Conservation (phyloP, 37 sponge, comb jelly and placozoan genomes). For the Mnemiopsis leidyi region DNA sequence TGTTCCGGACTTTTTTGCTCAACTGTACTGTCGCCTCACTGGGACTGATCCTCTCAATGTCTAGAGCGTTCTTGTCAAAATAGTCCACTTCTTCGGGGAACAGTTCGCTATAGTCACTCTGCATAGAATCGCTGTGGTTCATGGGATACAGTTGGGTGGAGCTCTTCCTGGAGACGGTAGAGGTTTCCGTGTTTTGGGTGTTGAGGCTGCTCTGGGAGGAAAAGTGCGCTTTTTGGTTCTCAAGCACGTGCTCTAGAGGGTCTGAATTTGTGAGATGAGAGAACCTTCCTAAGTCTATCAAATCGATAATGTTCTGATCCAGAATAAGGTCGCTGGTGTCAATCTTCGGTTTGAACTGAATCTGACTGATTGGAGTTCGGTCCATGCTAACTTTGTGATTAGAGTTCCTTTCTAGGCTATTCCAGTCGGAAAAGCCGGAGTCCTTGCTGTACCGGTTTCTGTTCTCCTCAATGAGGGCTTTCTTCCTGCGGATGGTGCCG, state of each 20-base stretch:
- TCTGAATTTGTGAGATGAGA: background rate
- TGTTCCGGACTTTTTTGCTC: background rate
- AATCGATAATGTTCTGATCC: constrained; percentile 15
- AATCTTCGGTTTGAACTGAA: background rate
- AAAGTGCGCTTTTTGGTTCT: background rate
- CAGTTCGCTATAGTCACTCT: background rate
- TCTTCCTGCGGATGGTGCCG: constrained; percentile 10
- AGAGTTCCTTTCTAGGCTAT: background rate
- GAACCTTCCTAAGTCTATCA: constrained; percentile 25
- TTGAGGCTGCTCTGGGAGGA: background rate
- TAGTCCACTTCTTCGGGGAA: background rate
- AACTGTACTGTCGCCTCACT: background rate
- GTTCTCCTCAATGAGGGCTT: constrained; percentile 27
- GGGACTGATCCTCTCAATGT: constrained; percentile 53
- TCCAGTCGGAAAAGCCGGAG: constrained; percentile 45
- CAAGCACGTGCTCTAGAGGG: constrained; percentile 21
- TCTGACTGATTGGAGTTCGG: background rate
- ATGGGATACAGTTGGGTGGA: background rate
- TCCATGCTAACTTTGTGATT: constrained; percentile 29
- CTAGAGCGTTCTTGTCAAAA: background rate
- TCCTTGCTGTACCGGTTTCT: constrained; percentile 58
- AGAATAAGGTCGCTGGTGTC: constrained; percentile 21
- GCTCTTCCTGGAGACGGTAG: background rate
- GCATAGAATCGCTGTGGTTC: background rate
- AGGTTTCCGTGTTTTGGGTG: background rate